Base-by-base conservation (phyloP, 2,113 vertebrate species). In the Tringa solitaria region DNA sequence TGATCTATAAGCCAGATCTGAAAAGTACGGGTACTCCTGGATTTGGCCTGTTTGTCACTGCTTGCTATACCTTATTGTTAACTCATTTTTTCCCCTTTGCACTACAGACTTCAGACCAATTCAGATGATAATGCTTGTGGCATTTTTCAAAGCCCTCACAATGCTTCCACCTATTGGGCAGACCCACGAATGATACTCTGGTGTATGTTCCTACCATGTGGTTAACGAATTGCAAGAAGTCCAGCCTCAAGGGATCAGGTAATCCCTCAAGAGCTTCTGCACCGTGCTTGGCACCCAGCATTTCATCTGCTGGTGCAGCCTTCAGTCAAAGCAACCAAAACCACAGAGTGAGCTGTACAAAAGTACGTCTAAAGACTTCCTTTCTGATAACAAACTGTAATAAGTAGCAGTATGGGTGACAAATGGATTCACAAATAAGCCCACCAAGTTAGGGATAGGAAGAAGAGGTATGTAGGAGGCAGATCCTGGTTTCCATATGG, bases 81-180 rank as follows among this genome's bases (percentile, higher is more conserved):
- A 56, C 6, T 68, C 0, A 0, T n/a, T 61, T 60, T 57, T 39
- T 43, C 23, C 10, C 5, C 9, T 79, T 85, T 35, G 23, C 27
- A 33, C 35, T 67, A 41, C 27, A 69, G 43, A 45, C 18, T n/a
- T 54, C 48, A 41, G 10, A 56, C 7, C 13, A 60, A 17, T 8
- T 67, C 51, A 88, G 46, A 51, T 3, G 16, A 9, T 9, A 61
- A 19, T n/a, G 15, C 33, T 22, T 51, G 37, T 20, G 2, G 23
- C 48, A 56, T 23, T 56, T 43, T 12, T 3, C 81, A 51, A 94
- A 82, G 37, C 19, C 14, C 28, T 83, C n/a, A 19, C 41, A 86
- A 70, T 16, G 63, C 11, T 65, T 57, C 51, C 60, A 74, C 41
- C 59, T 81, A 20, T 18, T n/a, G 54, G 75, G 19, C 51, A 92